Base-by-base conservation (phyloP, 2,888 invertebrate genomes). In the Eilema griseolum region DNA sequence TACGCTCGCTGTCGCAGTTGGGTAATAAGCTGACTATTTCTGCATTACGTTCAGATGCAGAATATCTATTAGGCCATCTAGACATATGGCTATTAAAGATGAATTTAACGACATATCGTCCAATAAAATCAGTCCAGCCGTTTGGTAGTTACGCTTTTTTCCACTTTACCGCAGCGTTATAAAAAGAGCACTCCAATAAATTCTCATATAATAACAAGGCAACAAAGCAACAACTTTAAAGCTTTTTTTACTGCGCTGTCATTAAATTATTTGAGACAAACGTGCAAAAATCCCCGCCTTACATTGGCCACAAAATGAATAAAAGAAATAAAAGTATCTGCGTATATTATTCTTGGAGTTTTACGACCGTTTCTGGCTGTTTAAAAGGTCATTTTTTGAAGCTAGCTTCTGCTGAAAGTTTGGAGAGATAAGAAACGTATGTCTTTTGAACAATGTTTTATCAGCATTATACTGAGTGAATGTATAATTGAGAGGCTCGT, bases 191-290 rank as follows among this genome's bases (percentile, higher is more conserved):
- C 41, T 41, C 5, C 41, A 41, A 41, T 41, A 41, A 41, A 41
- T 41, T 41, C 41, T 41, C 41, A 41, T 3, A 41, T 41, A 37
- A 37, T 37, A 41, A 26, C 24, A 23, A 24, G n/a, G 57, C 57
- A 24, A 57, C 24, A 59, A 59, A 24, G 59, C 0, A 59, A 59
- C 26, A 59, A 12, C 59, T 26, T 24, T 59, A 59, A 59, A 59
- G 46, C 46, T 46, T 24, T 12, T n/a, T 59, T 59, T 59, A 59
- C 26, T 5, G 59, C 24, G 26, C 59, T 26, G 14, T 14, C 59
- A 16, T 59, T 59, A 59, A 59, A 59, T 26, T 59, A 59, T 59
- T 26, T 14, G 8, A 59, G 16, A 59, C 26, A 59, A 59, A 59
- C 26, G 14, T 59, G 16, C 59, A 59, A 59, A 24, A 59, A 59